Evolutionary conservation across 2,888 invertebrate species (phyloP).

Genomic region (Polymixis flavicincta): DNA sequence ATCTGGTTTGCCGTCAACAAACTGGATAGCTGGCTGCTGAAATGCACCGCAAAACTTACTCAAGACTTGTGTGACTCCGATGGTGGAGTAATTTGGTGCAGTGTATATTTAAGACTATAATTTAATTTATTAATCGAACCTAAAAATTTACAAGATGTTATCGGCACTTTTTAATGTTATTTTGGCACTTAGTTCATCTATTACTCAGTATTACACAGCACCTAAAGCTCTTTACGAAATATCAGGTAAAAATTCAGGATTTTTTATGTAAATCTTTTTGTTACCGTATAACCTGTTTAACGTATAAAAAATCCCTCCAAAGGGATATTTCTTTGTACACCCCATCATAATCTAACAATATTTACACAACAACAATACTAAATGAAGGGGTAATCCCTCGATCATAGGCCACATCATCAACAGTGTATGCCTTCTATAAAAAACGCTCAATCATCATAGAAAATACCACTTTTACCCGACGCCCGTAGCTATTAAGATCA

Average conservation of each 20-base stretch:
- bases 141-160: too few relatives aligned
- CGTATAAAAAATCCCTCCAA: neutral
- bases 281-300: too few relatives aligned
- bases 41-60: neutral
- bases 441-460: slow-evolving; percentile 12
- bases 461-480: slow-evolving; percentile 46
- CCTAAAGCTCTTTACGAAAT: neutral
- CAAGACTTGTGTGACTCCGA: neutral
- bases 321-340: neutral
- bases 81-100: neutral
- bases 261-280: neutral
- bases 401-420: neutral
- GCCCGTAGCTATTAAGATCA: neutral
- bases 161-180: too few relatives aligned
- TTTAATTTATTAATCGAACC: neutral
- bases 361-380: neutral
- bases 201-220: neutral
- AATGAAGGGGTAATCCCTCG: neutral
- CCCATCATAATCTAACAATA: neutral
- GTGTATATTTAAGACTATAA: neutral
- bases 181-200: neutral
- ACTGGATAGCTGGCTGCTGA: too few relatives aligned
- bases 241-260: neutral
- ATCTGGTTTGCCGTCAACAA: neutral
- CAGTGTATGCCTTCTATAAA: slow-evolving; percentile 4